phyloP scores from a whole-genome alignment of 2,888 invertebrate species.

The Watsonalla binaria region DNA sequence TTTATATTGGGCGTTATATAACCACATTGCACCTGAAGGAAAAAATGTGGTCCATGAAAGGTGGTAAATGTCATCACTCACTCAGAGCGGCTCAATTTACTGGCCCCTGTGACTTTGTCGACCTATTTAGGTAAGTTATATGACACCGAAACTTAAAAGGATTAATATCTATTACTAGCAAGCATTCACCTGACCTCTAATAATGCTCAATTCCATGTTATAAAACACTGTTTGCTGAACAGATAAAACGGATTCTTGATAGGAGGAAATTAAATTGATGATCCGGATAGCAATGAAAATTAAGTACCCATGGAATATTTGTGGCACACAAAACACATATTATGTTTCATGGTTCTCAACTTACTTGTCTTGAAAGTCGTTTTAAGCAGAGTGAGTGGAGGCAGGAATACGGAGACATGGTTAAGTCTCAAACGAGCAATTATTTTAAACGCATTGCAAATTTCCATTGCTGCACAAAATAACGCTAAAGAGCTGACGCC shows the following conservation, averaged over 20 bases:
- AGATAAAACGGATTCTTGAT: neutral
- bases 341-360: neutral
- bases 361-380: neutral
- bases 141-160: no score
- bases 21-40: no score
- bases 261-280: neutral
- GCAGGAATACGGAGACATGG: conserved; percentile 15
- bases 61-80: no score
- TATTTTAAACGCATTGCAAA: conserved; percentile 44
- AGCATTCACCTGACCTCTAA: no score
- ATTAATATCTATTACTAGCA: no score
- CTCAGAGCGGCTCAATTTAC: no score
- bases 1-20: no score
- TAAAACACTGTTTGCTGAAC: no score
- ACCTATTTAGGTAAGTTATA: no score
- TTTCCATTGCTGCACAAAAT: conserved; percentile 45
- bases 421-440: conserved; percentile 42
- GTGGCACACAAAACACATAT: neutral
- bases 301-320: neutral
- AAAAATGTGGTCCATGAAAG: no score
- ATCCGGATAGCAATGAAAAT: neutral
- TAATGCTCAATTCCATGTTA: no score
- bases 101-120: no score
- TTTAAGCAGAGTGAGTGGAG: neutral
- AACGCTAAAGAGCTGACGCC: conserved; percentile 47